A percentile compares a stretch with the other conserved stretches of the same genome.
Evolutionary conservation across 2,888 invertebrate genomes (phyloP).

Genomic region (Chrysolina oricalcia): DNA sequence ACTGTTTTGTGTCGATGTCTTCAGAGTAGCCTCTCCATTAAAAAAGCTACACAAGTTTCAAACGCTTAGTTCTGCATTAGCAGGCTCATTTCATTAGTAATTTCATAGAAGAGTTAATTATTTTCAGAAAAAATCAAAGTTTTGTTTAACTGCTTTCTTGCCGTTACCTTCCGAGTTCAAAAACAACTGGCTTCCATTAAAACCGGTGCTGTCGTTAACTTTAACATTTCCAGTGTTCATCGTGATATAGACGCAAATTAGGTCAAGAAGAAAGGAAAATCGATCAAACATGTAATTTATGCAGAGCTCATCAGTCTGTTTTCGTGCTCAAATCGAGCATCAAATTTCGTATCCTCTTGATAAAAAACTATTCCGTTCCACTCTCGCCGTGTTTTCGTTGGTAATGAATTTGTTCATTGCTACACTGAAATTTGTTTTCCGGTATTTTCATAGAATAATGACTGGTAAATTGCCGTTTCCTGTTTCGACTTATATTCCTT

Average conservation of each 20-base stretch:
- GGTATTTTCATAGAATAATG: slow-evolving; percentile 36
- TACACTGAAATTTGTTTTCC: slow-evolving; percentile 34
- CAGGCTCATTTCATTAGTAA: too few species aligned
- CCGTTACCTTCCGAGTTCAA: too few species aligned
- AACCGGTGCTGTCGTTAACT: too few species aligned
- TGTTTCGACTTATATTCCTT: neutral
- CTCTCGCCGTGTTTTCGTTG: slow-evolving; percentile 33
- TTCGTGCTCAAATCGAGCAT: slow-evolving; percentile 41
- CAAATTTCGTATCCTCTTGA: slow-evolving; percentile 40
- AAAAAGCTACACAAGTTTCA: too few species aligned
- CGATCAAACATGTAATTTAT: slow-evolving; percentile 46
- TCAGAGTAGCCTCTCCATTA: too few species aligned
- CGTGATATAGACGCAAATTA: neutral
- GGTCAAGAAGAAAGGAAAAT: slow-evolving; percentile 25
- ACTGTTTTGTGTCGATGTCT: too few species aligned
- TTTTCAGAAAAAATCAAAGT: too few species aligned
- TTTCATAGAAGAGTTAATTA: too few species aligned
- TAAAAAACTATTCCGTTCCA: slow-evolving; percentile 36
- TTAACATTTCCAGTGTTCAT: too few species aligned
- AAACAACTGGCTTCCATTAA: too few species aligned
- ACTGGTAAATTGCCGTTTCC: slow-evolving; percentile 7
- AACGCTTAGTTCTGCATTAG: too few species aligned
- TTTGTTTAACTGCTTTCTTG: too few species aligned
- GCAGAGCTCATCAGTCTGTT: slow-evolving; percentile 42
- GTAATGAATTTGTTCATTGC: slow-evolving; percentile 31